Percentiles rank a stretch among this genome's conserved stretches.
Evolutionary conservation across 2,888 invertebrate species (phyloP).

Genomic region (Noctua janthe): DNA sequence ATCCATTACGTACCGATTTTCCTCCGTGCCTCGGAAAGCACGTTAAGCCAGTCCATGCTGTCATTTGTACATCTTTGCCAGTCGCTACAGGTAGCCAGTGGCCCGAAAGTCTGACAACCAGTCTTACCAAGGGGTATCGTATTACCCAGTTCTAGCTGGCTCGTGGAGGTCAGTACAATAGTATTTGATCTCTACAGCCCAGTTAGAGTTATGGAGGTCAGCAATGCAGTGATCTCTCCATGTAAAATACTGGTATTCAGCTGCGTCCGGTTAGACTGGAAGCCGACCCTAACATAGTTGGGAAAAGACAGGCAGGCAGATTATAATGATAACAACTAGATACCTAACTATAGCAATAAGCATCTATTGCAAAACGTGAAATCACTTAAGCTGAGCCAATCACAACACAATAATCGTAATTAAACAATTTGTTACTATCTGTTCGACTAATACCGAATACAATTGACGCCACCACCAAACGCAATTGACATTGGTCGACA

Average conservation of each 20-base stretch:
- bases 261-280: neutral
- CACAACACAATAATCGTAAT: constrained; percentile 8
- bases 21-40: no score
- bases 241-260: neutral
- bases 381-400: neutral
- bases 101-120: neutral
- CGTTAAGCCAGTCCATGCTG: neutral
- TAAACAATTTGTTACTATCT: constrained; percentile 11
- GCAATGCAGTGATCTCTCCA: neutral
- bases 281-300: neutral
- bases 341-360: neutral
- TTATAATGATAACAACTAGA: neutral
- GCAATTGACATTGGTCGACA: constrained; percentile 15
- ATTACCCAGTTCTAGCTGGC: neutral
- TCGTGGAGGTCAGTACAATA: no score
- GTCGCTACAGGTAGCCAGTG: neutral
- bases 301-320: neutral
- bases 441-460: neutral
- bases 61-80: neutral
- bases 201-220: no score
- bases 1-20: neutral
- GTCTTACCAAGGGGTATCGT: neutral
- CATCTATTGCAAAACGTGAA: neutral
- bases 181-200: no score
- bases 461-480: neutral